Conservation (phyloP, 1,140 invertebrate genomes). For the Ceratina calcarata region DNA sequence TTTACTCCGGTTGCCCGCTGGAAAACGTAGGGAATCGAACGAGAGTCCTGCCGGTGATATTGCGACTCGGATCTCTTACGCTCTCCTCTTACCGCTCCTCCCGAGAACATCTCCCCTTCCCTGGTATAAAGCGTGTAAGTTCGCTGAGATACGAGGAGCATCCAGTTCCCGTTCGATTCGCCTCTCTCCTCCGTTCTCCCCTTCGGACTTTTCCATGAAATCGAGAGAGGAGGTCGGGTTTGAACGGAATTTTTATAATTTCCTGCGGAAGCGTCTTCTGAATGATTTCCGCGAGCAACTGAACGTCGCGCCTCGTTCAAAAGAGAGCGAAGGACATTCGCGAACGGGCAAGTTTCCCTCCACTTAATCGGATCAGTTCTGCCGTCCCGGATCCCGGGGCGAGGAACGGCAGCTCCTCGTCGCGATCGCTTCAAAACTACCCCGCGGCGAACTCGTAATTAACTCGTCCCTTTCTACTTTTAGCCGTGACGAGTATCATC, state of each 20-base stretch:
- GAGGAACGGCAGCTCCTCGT: not conserved
- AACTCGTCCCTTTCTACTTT: not conserved
- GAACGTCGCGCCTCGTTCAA: no score
- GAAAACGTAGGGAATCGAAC: conserved; percentile 22
- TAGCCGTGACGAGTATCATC: not conserved
- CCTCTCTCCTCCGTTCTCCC: not conserved
- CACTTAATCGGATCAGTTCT: not conserved
- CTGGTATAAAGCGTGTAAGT: conserved; percentile 23
- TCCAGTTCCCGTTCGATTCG: not conserved
- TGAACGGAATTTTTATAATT: no score
- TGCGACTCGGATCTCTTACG: not conserved
- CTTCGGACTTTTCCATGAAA: not conserved
- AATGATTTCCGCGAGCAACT: no score
- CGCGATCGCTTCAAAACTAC: not conserved
- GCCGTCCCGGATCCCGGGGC: not conserved
- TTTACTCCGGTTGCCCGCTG: not conserved
- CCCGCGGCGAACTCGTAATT: not conserved
- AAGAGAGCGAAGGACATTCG: no score
- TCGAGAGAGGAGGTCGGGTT: no score
- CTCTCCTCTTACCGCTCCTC: not conserved
- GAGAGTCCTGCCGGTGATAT: conserved; percentile 22
- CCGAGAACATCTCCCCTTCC: not conserved
- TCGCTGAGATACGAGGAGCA: not conserved
- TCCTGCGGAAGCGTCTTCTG: no score
- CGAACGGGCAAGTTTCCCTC: not conserved